These are phyloP conservation scores for Saccopteryx bilineata DNA, from an alignment of 2,113 vertebrate species.

Conservation along the genomic window DNA sequence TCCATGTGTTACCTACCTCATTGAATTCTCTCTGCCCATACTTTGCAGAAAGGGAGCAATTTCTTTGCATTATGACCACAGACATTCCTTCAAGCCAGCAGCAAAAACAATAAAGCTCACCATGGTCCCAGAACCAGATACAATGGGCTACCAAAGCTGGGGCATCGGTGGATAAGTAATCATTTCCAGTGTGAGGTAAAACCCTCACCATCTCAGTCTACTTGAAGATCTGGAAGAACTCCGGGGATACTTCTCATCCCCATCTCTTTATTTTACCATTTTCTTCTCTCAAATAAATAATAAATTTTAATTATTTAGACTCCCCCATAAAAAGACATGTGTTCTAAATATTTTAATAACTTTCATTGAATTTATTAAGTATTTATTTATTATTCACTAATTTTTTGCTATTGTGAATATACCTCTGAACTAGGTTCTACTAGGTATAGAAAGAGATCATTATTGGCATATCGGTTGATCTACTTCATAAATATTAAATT, in stretches of 20 bases:
- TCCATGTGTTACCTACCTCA: background rate
- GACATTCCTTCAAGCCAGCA: background rate
- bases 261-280: background rate
- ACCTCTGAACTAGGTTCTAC: background rate
- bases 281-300: background rate
- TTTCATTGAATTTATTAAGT: background rate
- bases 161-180: background rate
- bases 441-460: background rate
- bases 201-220: background rate
- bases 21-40: background rate
- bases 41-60: background rate
- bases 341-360: slow-evolving; percentile 49
- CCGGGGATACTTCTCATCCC: background rate
- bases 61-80: background rate
- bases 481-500: background rate
- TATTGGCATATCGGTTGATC: background rate
- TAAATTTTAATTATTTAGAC: background rate
- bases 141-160: too few species aligned
- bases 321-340: background rate
- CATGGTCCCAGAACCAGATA: background rate
- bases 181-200: background rate
- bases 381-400: slow-evolving; percentile 18
- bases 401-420: background rate
- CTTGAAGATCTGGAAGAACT: background rate
- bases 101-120: background rate